Conservation (phyloP, 2,888 invertebrate genomes). For the Pollenia amentaria region DNA sequence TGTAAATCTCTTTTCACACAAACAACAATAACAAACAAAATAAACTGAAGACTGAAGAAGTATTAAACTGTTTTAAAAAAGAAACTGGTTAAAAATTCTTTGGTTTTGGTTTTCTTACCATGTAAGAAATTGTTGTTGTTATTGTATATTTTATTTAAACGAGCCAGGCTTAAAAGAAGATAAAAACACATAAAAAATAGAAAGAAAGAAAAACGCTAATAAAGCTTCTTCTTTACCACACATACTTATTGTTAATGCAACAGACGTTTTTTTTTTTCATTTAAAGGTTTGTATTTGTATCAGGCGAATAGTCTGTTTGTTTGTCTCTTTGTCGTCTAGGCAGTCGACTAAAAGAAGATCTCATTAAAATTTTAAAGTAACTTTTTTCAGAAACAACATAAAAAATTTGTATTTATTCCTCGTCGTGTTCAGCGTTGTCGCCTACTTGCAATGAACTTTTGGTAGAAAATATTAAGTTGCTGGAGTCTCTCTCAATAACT, state of each 20-base stretch:
- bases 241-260: conserved; percentile 58
- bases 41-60: conserved; percentile 39
- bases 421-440: conserved; percentile 9
- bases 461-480: not conserved
- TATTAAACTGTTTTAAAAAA: conserved; percentile 27
- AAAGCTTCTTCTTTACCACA: conserved; percentile 45
- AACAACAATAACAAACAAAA: conserved; percentile 17
- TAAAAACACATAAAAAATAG: not conserved
- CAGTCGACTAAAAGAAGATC: conserved; percentile 19
- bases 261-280: conserved; percentile 43
- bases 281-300: not conserved
- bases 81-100: conserved; percentile 72
- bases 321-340: conserved; percentile 6
- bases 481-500: not conserved
- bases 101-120: conserved; percentile 28
- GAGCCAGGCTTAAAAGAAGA: conserved; percentile 58
- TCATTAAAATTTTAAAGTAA: conserved; percentile 55
- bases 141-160: conserved; percentile 52
- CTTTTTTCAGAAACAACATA: conserved; percentile 27
- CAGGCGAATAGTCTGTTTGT: not conserved
- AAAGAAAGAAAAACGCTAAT: conserved; percentile 17
- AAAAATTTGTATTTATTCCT: conserved; percentile 20
- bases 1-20: conserved; percentile 17
- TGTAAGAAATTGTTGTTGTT: conserved; percentile 33
- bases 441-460: conserved; percentile 50